phyloP scores from a whole-genome alignment of 2,888 invertebrate genomes.

The Blera fallax region DNA sequence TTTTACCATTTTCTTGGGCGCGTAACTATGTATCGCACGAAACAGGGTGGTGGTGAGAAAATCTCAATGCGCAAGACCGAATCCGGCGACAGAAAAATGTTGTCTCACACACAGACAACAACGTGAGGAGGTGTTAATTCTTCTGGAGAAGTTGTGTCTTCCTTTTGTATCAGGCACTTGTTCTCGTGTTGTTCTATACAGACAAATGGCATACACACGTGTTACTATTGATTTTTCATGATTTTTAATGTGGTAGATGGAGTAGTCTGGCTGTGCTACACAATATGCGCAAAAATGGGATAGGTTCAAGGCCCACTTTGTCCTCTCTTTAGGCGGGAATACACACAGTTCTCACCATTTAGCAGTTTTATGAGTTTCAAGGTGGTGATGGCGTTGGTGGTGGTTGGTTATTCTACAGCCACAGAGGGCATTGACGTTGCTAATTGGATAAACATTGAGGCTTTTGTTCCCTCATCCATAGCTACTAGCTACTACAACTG shows the following conservation, averaged over 20 bases:
- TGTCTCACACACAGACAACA: neutral
- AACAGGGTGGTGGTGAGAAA: slow-evolving; percentile 41
- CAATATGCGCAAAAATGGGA: slow-evolving; percentile 70
- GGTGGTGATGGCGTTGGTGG: slow-evolving; percentile 8
- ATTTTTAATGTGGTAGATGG: slow-evolving; percentile 23
- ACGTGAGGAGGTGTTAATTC: slow-evolving; percentile 55
- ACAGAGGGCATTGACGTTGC: slow-evolving; percentile 62
- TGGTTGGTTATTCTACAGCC: neutral
- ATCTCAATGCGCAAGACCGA: slow-evolving; percentile 51
- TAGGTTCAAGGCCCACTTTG: slow-evolving; percentile 69
- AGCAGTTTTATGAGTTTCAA: slow-evolving; percentile 31
- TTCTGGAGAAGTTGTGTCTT: slow-evolving; percentile 40
- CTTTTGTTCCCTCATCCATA: neutral
- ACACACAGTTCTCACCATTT: neutral
- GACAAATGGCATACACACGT: slow-evolving; percentile 57
- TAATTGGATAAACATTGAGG: slow-evolving; percentile 64
- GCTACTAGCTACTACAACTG: neutral
- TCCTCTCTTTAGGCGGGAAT: slow-evolving; percentile 62
- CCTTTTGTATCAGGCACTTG: slow-evolving; percentile 42
- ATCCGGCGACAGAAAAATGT: slow-evolving; percentile 38
- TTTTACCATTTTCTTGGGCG: slow-evolving; percentile 46
- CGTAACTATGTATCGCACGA: slow-evolving; percentile 10
- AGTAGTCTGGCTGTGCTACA: slow-evolving; percentile 61
- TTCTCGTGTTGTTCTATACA: slow-evolving; percentile 19
- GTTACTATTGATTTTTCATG: slow-evolving; percentile 65